phyloP scores from a whole-genome alignment of 2,888 invertebrate species.

The Cataglyphis altisquamis region DNA sequence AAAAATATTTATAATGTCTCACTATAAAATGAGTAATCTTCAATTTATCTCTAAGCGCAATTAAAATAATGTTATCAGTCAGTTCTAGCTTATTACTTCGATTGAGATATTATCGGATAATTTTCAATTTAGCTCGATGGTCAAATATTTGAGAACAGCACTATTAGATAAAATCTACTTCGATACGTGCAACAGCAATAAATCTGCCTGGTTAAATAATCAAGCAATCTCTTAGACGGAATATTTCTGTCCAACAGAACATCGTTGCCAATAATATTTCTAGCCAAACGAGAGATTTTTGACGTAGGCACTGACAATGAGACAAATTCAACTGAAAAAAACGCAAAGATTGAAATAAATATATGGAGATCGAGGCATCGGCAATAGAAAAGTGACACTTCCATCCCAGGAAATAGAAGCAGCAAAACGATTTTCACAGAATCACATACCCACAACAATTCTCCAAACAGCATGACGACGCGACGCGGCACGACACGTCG shows the following conservation, averaged over 20 bases:
- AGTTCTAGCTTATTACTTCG: background rate
- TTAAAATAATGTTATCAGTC: background rate
- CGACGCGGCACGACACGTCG: conserved; percentile 5
- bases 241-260: background rate
- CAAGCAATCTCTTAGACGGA: background rate
- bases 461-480: background rate
- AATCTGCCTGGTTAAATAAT: background rate
- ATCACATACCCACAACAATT: background rate
- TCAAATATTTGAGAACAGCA: background rate
- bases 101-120: background rate
- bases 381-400: background rate
- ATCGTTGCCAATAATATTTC: background rate
- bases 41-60: background rate
- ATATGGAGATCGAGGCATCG: background rate
- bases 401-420: background rate
- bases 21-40: background rate
- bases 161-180: background rate
- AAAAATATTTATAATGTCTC: background rate
- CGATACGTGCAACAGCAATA: background rate
- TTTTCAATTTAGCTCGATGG: background rate
- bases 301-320: background rate
- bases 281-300: background rate
- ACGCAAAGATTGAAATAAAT: background rate
- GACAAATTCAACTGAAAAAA: background rate
- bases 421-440: background rate